phyloP scores from a whole-genome alignment of 1,140 invertebrate genomes.

The Druon quercuslanigerum region DNA sequence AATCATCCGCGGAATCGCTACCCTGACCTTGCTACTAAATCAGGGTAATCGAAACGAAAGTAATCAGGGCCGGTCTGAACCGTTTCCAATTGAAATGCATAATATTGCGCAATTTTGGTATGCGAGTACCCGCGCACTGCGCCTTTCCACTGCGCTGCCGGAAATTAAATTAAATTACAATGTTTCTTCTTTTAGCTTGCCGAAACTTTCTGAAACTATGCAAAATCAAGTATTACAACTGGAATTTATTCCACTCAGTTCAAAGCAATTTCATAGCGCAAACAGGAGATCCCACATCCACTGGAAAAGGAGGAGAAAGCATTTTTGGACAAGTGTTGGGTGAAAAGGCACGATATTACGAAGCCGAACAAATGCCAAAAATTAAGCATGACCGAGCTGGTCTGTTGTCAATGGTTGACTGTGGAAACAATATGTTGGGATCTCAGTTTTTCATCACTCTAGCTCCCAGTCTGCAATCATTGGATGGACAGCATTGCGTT shows the following conservation, averaged over 20 bases:
- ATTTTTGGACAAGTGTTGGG: conserved; percentile 90
- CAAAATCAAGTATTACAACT: conserved; percentile 99
- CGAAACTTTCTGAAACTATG: conserved; percentile 98
- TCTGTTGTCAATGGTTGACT: conserved; percentile 96
- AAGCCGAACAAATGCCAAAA: conserved; percentile 92
- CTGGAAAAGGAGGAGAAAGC: conserved; percentile 94
- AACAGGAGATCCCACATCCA: conserved; percentile 96
- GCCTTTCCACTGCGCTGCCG: too few species aligned
- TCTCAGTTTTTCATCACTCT: conserved; percentile 99
- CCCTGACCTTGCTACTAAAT: too few species aligned
- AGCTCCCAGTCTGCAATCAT: conserved; percentile 89
- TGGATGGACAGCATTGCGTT: conserved; percentile 96
- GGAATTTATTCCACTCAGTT: conserved; percentile 94
- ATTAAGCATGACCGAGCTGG: conserved; percentile 93
- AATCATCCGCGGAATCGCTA: too few species aligned
- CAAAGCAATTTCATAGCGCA: conserved; percentile 97
- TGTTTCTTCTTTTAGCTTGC: conserved; percentile 81
- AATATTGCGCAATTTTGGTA: background rate
- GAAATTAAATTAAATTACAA: conserved; percentile 30
- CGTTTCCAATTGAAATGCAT: background rate
- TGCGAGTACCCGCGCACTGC: background rate
- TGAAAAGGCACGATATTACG: conserved; percentile 92
- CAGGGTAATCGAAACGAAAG: too few species aligned
- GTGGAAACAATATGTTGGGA: conserved; percentile 93
- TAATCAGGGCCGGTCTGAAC: too few species aligned